phyloP scores from a whole-genome alignment of 2,888 invertebrate genomes.

The Prostheceraeus crozeri region DNA sequence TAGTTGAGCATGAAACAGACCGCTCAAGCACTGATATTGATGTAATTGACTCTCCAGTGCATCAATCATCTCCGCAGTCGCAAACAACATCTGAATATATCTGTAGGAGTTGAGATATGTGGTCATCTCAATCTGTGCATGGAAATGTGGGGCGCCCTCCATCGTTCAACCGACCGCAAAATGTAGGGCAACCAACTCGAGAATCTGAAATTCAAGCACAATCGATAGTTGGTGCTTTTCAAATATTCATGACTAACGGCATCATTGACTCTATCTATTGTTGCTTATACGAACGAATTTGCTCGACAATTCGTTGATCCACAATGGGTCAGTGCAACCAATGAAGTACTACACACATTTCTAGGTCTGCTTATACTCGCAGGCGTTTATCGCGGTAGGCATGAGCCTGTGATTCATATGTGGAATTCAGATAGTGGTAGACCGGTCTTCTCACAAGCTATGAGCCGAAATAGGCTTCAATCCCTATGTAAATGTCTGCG shows the following conservation, averaged over 20 bases:
- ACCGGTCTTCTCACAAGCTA: neutral
- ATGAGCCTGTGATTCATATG: neutral
- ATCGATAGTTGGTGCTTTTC: too few species aligned
- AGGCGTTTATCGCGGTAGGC: neutral
- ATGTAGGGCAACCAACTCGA: too few species aligned
- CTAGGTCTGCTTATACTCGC: neutral
- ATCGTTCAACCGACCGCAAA: too few species aligned
- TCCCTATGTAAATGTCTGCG: neutral
- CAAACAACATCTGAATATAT: too few species aligned
- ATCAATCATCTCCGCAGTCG: too few species aligned
- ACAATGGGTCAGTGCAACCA: neutral
- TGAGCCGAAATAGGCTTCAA: neutral
- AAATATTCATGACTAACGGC: neutral
- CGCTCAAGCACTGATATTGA: too few species aligned
- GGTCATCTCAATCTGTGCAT: too few species aligned
- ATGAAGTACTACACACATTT: neutral
- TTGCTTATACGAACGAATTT: neutral
- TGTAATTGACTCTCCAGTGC: too few species aligned
- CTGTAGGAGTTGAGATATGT: too few species aligned
- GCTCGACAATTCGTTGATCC: neutral
- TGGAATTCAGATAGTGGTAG: neutral
- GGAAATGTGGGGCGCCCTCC: too few species aligned
- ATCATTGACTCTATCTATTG: neutral
- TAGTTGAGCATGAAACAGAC: too few species aligned
- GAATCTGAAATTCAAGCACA: too few species aligned